Evolutionary conservation across 2,113 vertebrate species (phyloP).

Genomic region (Synchiropus splendidus): DNA sequence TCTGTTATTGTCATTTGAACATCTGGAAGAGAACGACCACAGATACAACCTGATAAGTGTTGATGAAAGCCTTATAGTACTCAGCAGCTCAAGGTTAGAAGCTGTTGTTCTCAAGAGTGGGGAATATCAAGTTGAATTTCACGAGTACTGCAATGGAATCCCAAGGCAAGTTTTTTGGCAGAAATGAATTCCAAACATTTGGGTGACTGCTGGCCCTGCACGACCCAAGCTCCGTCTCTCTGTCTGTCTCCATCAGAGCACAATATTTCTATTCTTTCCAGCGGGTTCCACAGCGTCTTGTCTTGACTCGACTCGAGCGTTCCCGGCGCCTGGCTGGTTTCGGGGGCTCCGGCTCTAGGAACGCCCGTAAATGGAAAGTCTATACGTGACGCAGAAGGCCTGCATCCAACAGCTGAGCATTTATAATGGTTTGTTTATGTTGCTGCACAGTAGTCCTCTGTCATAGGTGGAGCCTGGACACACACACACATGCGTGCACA

Average conservation of each 20-base stretch:
- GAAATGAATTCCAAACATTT: no score
- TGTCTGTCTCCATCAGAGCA: slow-evolving; percentile 26
- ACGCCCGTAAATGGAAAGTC: slow-evolving; percentile 60
- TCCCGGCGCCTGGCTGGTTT: slow-evolving; percentile 36
- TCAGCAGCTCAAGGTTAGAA: no score
- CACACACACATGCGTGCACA: slow-evolving; percentile 1
- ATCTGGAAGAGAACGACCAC: no score
- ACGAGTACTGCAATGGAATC: no score
- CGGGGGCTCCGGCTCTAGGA: slow-evolving; percentile 36
- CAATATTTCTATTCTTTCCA: slow-evolving; percentile 36
- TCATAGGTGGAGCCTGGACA: slow-evolving; percentile 41
- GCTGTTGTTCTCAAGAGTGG: no score
- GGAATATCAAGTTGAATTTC: no score
- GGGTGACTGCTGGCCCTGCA: no score
- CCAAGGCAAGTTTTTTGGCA: no score
- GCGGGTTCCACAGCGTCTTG: slow-evolving; percentile 23
- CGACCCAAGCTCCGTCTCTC: slow-evolving; percentile 17
- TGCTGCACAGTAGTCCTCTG: slow-evolving; percentile 51
- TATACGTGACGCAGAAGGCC: slow-evolving; percentile 47
- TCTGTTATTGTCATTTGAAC: no score
- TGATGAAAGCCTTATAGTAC: no score
- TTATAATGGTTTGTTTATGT: slow-evolving; percentile 63
- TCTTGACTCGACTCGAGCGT: slow-evolving; percentile 24
- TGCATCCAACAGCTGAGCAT: slow-evolving; percentile 53
- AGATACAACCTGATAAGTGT: no score